Conservation (phyloP, 2,797 vertebrate species). For the Bovichtus diacanthus region DNA sequence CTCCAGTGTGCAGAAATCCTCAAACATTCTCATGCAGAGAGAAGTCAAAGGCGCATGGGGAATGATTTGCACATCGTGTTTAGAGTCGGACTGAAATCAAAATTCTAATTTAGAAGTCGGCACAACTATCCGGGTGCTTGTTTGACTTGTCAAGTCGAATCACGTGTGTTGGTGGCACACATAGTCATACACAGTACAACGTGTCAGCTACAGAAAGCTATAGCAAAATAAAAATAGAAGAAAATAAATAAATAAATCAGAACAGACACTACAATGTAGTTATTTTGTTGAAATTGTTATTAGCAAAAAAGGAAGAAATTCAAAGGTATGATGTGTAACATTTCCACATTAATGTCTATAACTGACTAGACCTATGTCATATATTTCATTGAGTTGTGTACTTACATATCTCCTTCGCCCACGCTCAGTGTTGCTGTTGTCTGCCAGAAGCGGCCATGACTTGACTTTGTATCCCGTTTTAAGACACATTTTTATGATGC, state of each 20-base stretch:
- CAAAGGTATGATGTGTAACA: no score
- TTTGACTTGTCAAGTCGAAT: background rate
- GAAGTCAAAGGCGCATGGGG: background rate
- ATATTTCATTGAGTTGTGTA: no score
- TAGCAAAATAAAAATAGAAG: no score
- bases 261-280: no score
- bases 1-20: slow-evolving; percentile 5
- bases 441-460: no score
- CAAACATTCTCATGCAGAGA: background rate
- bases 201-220: background rate
- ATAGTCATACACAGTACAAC: background rate
- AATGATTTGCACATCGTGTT: background rate
- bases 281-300: background rate
- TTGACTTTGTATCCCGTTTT: no score
- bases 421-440: no score
- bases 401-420: no score
- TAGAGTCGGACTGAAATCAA: background rate
- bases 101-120: background rate
- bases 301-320: background rate
- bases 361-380: no score
- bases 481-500: no score
- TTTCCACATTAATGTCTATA: no score
- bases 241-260: background rate
- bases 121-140: background rate
- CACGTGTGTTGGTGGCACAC: background rate